phyloP scores from a whole-genome alignment of 2,113 vertebrate genomes.

The Copsychus sechellarum region DNA sequence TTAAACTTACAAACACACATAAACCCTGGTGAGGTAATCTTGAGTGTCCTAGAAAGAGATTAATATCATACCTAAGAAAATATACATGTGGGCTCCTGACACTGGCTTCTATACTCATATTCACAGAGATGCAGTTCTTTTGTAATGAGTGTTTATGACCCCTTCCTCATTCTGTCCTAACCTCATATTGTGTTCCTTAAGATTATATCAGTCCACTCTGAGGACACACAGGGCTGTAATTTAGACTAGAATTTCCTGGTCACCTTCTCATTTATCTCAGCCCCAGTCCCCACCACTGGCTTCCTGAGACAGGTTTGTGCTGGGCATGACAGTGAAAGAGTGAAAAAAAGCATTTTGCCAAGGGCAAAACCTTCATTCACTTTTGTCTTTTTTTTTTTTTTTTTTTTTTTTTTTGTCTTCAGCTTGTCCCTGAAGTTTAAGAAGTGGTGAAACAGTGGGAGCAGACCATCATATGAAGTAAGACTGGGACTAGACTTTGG shows the following conservation, averaged over 20 bases:
- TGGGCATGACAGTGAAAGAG: fast-evolving
- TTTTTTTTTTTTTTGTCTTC: background rate
- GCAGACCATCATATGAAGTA: background rate
- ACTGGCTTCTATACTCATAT: background rate
- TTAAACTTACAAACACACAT: background rate
- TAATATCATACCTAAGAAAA: background rate
- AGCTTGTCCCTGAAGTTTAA: background rate
- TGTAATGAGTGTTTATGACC: background rate
- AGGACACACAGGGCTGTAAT: background rate
- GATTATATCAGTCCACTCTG: background rate
- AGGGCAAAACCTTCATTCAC: background rate
- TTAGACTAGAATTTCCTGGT: background rate
- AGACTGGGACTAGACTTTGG: background rate
- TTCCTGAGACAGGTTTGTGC: background rate
- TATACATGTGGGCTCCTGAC: background rate
- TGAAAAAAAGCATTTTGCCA: background rate
- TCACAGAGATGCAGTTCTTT: background rate
- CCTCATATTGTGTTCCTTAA: background rate
- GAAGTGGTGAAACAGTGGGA: background rate
- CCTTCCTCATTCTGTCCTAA: background rate
- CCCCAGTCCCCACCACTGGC: background rate
- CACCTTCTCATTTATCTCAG: background rate
- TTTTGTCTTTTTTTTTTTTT: background rate
- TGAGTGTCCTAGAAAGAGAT: background rate
- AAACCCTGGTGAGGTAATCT: background rate